Evolutionary conservation across 1,140 invertebrate genomes (phyloP).

Genomic region (Diabrotica virgifera): DNA sequence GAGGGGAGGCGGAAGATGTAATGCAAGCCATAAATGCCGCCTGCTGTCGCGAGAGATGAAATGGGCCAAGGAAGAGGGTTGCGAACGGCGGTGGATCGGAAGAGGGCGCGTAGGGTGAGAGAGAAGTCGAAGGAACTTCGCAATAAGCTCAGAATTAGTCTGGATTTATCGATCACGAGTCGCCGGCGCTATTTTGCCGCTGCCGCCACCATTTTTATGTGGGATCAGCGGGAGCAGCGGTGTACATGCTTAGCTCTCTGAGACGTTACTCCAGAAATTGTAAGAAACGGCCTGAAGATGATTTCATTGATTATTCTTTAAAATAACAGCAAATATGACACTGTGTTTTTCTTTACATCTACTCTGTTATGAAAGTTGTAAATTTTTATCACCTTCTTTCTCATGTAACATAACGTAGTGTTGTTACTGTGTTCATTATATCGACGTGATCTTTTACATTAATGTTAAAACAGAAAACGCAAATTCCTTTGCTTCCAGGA

Average conservation of each 20-base stretch:
- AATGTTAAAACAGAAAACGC: too few species aligned
- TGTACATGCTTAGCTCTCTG: slow-evolving; percentile 22
- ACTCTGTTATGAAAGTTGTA: too few species aligned
- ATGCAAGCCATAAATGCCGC: slow-evolving; percentile 31
- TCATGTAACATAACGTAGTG: too few species aligned
- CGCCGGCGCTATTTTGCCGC: neutral
- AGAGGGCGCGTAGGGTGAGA: neutral
- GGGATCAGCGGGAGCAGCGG: slow-evolving; percentile 34
- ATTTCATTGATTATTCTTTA: too few species aligned
- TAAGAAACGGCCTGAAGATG: too few species aligned
- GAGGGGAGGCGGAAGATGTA: slow-evolving; percentile 24
- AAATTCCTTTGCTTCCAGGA: too few species aligned
- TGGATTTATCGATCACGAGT: slow-evolving; percentile 42
- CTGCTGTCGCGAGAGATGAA: slow-evolving; percentile 23
- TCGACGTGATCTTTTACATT: too few species aligned
- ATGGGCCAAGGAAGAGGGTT: slow-evolving; percentile 5
- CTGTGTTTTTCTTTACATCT: too few species aligned
- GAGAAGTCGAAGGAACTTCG: slow-evolving; percentile 23
- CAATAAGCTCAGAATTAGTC: slow-evolving; percentile 44
- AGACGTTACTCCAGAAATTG: neutral
- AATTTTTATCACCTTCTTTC: too few species aligned
- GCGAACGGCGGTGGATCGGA: too few species aligned
- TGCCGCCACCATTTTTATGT: slow-evolving; percentile 36
- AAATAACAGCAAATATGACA: too few species aligned
- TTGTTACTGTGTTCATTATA: too few species aligned